Evolutionary conservation across 1,140 invertebrate genomes (phyloP).

Genomic region (Pogonus chalceus): DNA sequence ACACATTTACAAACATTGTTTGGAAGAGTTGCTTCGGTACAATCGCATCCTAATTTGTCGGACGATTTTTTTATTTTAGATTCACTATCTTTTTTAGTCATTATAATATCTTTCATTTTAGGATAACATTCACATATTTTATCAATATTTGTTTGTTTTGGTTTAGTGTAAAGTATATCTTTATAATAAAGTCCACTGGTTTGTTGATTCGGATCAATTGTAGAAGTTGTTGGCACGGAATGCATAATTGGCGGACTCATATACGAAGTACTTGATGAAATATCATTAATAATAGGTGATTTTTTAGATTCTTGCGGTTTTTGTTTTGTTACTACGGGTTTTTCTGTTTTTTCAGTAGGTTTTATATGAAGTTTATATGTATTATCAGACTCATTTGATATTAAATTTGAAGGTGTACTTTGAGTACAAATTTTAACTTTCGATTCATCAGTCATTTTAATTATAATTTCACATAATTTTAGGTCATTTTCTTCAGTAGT

Average conservation of each 20-base stretch:
- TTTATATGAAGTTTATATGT: neutral
- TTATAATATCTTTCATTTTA: neutral
- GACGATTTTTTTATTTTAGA: too few species aligned
- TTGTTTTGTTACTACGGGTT: neutral
- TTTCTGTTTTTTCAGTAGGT: neutral
- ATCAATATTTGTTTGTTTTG: constrained; percentile 21
- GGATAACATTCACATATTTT: too few species aligned
- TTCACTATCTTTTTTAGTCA: constrained; percentile 3
- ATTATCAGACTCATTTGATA: neutral
- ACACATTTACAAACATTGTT: too few species aligned
- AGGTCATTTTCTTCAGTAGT: constrained; percentile 13
- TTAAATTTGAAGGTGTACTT: neutral
- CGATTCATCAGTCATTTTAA: constrained; percentile 28
- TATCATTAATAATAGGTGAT: neutral
- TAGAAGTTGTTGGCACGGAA: neutral
- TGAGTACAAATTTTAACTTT: neutral
- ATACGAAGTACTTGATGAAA: constrained; percentile 28
- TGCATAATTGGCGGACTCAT: constrained; percentile 24
- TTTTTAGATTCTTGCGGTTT: neutral
- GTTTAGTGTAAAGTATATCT: constrained; percentile 17
- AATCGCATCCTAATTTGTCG: too few species aligned
- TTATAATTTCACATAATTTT: constrained; percentile 30
- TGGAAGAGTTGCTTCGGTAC: neutral
- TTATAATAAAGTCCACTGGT: neutral
- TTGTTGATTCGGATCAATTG: neutral